Percentiles rank a stretch among this genome's conserved stretches.
Evolutionary conservation across 2,888 invertebrate species (phyloP).

Genomic region (Apodemia duryi): DNA sequence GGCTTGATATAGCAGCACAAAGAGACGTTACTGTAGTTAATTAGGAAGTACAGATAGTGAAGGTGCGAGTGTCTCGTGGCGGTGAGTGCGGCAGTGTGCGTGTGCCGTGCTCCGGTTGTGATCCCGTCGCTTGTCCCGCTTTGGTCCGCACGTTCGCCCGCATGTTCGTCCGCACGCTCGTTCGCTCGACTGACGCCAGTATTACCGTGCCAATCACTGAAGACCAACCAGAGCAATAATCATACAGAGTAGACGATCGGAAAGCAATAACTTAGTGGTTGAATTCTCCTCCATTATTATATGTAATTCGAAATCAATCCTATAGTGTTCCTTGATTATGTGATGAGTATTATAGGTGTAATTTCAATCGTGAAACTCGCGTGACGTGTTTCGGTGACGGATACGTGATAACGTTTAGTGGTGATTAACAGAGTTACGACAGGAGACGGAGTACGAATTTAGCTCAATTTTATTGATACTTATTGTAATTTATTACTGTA

Average conservation of each 20-base stretch:
- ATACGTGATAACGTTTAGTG: constrained; percentile 28
- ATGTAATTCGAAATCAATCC: constrained; percentile 16
- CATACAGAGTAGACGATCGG: constrained; percentile 40
- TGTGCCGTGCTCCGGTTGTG: constrained; percentile 16
- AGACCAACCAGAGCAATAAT: constrained; percentile 55
- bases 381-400: constrained; percentile 24
- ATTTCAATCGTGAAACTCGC: constrained; percentile 17
- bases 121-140: constrained; percentile 13
- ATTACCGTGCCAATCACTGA: constrained; percentile 57
- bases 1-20: too few relatives aligned
- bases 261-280: constrained; percentile 43
- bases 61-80: neutral
- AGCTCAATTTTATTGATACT: constrained; percentile 76
- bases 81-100: constrained; percentile 10
- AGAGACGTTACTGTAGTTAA: too few relatives aligned
- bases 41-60: too few relatives aligned
- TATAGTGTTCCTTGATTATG: constrained; percentile 22
- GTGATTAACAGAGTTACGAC: constrained; percentile 36
- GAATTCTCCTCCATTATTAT: constrained; percentile 10
- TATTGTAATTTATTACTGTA: constrained; percentile 47
- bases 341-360: constrained; percentile 20
- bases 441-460: constrained; percentile 53
- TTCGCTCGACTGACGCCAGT: constrained; percentile 27
- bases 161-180: neutral
- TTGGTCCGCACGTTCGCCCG: neutral